Conservation (phyloP, 2,888 invertebrate species). For the Caradrina kadenii region DNA sequence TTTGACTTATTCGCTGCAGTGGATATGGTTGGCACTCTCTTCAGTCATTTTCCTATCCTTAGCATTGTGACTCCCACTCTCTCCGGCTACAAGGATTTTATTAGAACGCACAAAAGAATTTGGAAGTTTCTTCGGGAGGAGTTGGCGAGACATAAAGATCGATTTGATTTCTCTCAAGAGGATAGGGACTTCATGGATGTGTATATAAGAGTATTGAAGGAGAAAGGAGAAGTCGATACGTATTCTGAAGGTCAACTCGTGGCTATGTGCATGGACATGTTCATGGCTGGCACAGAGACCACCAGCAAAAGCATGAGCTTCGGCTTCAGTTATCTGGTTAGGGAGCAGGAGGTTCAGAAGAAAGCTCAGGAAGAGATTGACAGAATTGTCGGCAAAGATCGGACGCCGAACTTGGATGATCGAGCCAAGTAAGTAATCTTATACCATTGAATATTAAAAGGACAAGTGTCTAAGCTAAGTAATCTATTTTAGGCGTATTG, state of each 20-base stretch:
- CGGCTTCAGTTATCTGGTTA: conserved; percentile 93
- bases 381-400: conserved; percentile 92
- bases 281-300: conserved; percentile 96
- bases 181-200: conserved; percentile 96
- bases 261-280: conserved; percentile 96
- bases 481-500: too few species aligned
- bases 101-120: conserved; percentile 93
- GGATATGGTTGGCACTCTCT: conserved; percentile 95
- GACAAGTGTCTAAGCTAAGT: too few species aligned
- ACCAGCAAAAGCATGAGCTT: conserved; percentile 95
- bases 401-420: conserved; percentile 93
- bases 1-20: conserved; percentile 93
- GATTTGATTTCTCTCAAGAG: conserved; percentile 89
- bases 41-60: conserved; percentile 95
- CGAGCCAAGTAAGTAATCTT: conserved; percentile 90
- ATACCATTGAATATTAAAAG: too few species aligned
- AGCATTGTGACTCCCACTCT: conserved; percentile 93
- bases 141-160: conserved; percentile 92
- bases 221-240: conserved; percentile 89
- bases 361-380: conserved; percentile 95
- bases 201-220: conserved; percentile 93
- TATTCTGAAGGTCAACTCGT: conserved; percentile 94
- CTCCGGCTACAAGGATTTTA: conserved; percentile 94
- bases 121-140: conserved; percentile 94
- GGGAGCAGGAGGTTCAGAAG: conserved; percentile 93